These are phyloP conservation scores for Hofmannophila pseudospretella DNA, from an alignment of 2,888 invertebrate species.

Conservation along the genomic window DNA sequence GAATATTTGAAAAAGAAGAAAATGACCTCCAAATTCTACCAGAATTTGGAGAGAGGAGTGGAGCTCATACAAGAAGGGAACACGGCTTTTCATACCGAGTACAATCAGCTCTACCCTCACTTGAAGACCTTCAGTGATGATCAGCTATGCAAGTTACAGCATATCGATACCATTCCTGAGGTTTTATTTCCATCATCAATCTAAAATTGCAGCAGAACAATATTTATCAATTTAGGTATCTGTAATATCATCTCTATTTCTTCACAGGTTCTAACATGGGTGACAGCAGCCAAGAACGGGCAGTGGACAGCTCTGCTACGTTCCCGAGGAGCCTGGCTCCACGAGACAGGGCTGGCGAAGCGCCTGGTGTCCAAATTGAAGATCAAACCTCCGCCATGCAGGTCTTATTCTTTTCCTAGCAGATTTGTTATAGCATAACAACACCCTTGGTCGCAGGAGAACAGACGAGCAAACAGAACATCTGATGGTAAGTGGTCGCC, in stretches of 20 bases:
- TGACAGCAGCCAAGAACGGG: constrained; percentile 38
- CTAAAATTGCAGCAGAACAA: no score
- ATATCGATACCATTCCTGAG: constrained; percentile 57
- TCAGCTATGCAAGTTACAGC: constrained; percentile 53
- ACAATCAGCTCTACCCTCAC: constrained; percentile 52
- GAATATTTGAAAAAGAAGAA: constrained; percentile 61
- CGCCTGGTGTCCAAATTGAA: constrained; percentile 35
- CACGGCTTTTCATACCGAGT: constrained; percentile 59
- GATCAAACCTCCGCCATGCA: constrained; percentile 44
- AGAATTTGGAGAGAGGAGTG: constrained; percentile 41
- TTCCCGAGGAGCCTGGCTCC: constrained; percentile 41
- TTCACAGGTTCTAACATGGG: constrained; percentile 39
- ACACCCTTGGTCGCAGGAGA: no score
- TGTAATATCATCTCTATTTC: no score
- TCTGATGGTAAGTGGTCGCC: no score
- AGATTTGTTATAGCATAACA: no score
- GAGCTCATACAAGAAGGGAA: constrained; percentile 40
- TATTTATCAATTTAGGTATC: no score
- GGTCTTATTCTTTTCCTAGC: no score
- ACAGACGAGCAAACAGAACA: no score
- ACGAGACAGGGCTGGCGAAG: constrained; percentile 46
- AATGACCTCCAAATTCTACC: constrained; percentile 46
- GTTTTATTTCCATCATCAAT: no score
- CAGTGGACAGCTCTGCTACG: constrained; percentile 46
- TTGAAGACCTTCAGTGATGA: constrained; percentile 50